These are phyloP conservation scores for Uria aalge DNA, from an alignment of 2,113 vertebrate species.

Conservation along the genomic window DNA sequence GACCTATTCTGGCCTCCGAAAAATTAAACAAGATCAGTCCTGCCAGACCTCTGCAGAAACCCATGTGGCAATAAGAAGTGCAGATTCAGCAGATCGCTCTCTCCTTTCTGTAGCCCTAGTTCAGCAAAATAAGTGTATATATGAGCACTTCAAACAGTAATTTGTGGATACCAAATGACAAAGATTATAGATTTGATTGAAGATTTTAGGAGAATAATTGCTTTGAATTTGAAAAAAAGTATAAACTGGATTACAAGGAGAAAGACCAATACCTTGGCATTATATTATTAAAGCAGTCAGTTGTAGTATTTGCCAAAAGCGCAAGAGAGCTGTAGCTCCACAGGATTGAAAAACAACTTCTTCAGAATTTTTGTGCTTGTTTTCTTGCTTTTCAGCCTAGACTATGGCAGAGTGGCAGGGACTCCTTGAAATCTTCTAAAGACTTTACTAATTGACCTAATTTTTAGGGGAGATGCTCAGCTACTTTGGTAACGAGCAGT, in stretches of 20 bases:
- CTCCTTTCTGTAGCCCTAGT: neutral
- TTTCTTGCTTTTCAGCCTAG: neutral
- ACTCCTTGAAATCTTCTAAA: neutral
- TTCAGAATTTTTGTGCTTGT: neutral
- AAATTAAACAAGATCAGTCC: neutral
- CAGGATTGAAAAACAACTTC: neutral
- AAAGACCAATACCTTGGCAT: neutral
- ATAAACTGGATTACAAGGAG: neutral
- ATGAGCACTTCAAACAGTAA: neutral
- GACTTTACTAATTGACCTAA: neutral
- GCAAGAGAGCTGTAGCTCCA: neutral
- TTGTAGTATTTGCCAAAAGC: neutral
- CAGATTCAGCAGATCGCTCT: neutral
- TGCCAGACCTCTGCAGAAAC: neutral
- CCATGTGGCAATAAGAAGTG: neutral
- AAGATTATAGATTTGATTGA: neutral
- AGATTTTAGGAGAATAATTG: neutral
- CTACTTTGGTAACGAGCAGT: neutral
- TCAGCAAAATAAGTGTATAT: neutral
- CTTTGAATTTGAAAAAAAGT: neutral
- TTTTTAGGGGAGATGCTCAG: neutral
- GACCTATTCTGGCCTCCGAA: neutral
- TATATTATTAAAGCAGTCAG: neutral
- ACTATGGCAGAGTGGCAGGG: neutral
- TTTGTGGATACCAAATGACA: neutral